Evolutionary conservation across 2,113 vertebrate species (phyloP).

Genomic region (Mugil cephalus): DNA sequence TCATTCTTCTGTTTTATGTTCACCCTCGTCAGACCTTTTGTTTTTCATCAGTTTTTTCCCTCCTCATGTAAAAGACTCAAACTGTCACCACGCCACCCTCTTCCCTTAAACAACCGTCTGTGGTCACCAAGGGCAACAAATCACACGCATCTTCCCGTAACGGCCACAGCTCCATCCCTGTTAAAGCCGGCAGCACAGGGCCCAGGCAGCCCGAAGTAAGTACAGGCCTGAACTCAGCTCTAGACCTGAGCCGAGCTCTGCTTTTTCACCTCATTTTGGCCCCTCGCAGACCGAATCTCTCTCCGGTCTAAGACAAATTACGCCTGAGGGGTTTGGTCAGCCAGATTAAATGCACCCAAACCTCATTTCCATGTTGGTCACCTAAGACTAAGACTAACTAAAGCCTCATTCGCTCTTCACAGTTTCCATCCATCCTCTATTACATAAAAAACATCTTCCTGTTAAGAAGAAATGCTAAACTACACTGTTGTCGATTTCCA

Average conservation of each 20-base stretch:
- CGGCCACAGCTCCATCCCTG: slow-evolving; percentile 80
- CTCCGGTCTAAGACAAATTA: not conserved
- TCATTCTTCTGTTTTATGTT: slow-evolving; percentile 41
- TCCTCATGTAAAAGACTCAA: slow-evolving; percentile 87
- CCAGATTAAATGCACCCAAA: not conserved
- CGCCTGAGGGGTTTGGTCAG: too few species aligned
- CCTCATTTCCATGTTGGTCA: too few species aligned
- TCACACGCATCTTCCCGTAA: slow-evolving; percentile 80
- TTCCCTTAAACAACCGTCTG: slow-evolving; percentile 82
- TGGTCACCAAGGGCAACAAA: slow-evolving; percentile 84
- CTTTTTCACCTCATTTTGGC: not conserved
- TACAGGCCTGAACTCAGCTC: slow-evolving; percentile 54
- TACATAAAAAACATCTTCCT: not conserved
- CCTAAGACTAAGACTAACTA: too few species aligned
- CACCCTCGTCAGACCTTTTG: slow-evolving; percentile 45
- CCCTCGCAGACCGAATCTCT: not conserved
- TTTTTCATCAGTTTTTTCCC: slow-evolving; percentile 78
- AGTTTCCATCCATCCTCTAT: too few species aligned
- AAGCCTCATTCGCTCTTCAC: not conserved
- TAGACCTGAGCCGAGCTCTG: slow-evolving; percentile 3
- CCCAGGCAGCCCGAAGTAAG: slow-evolving; percentile 86
- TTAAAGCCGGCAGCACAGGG: slow-evolving; percentile 81
- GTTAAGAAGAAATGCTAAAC: not conserved
- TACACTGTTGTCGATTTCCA: slow-evolving; percentile 56
- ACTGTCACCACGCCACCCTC: slow-evolving; percentile 85